Conservation (phyloP, 2,888 invertebrate species). For the Ecdyonurus torrentis region DNA sequence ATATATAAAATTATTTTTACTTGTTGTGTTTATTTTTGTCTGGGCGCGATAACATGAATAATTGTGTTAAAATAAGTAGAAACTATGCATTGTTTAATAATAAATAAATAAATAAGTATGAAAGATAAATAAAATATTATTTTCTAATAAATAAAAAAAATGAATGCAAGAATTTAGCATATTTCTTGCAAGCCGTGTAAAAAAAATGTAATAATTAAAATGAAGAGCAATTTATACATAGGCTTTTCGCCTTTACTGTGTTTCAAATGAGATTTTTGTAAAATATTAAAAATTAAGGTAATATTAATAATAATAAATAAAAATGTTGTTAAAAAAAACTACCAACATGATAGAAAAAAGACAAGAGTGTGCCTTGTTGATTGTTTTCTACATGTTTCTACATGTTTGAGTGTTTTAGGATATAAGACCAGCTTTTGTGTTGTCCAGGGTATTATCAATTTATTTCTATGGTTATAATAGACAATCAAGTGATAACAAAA, state of each 20-base stretch:
- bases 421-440: background rate
- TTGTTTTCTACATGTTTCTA: background rate
- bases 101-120: too few relatives aligned
- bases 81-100: too few relatives aligned
- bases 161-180: too few relatives aligned
- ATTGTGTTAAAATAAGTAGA: too few relatives aligned
- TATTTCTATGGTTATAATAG: background rate
- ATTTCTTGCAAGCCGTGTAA: background rate
- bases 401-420: background rate
- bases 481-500: constrained; percentile 3
- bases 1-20: too few relatives aligned
- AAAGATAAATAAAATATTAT: too few relatives aligned
- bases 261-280: too few relatives aligned
- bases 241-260: background rate
- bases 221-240: too few relatives aligned
- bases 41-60: too few relatives aligned
- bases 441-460: background rate
- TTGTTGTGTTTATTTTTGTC: too few relatives aligned
- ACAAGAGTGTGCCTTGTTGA: constrained; percentile 3
- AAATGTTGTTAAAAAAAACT: background rate
- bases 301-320: background rate
- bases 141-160: too few relatives aligned
- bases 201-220: background rate
- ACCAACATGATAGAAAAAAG: background rate
- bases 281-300: too few relatives aligned